phyloP scores from a whole-genome alignment of 2,797 vertebrate genomes.

The Mormyrus hasselquistii region DNA sequence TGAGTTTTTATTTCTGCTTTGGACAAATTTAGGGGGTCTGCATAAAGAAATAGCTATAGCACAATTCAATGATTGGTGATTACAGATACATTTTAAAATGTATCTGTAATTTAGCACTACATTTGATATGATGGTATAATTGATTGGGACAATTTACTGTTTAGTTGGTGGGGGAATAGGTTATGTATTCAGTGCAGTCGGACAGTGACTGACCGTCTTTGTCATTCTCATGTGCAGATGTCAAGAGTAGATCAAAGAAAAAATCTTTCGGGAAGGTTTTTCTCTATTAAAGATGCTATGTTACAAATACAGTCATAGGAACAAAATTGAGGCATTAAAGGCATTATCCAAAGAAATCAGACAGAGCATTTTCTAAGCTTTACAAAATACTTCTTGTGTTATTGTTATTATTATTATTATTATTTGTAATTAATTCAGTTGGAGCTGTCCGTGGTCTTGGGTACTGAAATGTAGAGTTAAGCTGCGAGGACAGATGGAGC shows the following conservation, averaged over 20 bases:
- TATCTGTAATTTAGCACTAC: background rate
- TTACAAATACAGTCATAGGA: background rate
- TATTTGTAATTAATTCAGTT: background rate
- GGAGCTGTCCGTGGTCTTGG: background rate
- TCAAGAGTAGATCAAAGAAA: background rate
- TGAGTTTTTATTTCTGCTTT: background rate
- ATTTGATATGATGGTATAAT: background rate
- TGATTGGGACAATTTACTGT: background rate
- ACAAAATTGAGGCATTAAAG: background rate
- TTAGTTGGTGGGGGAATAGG: background rate
- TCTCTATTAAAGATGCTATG: background rate
- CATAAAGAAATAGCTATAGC: background rate
- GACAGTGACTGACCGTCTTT: background rate
- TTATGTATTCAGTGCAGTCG: background rate
- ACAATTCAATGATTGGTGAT: background rate
- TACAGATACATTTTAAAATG: too few relatives aligned
- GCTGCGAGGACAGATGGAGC: background rate
- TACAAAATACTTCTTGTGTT: background rate
- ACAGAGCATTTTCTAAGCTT: background rate
- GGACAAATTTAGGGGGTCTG: background rate
- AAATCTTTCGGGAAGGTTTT: background rate
- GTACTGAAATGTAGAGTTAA: slow-evolving; percentile 11
- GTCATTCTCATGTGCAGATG: slow-evolving; percentile 1
- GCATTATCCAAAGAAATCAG: background rate
- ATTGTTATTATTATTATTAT: background rate